A percentile compares a stretch with the other conserved stretches of the same genome.
These are phyloP conservation scores for Polypedilum vanderplanki DNA, from an alignment of 1,140 invertebrate genomes.

Conservation along the genomic window DNA sequence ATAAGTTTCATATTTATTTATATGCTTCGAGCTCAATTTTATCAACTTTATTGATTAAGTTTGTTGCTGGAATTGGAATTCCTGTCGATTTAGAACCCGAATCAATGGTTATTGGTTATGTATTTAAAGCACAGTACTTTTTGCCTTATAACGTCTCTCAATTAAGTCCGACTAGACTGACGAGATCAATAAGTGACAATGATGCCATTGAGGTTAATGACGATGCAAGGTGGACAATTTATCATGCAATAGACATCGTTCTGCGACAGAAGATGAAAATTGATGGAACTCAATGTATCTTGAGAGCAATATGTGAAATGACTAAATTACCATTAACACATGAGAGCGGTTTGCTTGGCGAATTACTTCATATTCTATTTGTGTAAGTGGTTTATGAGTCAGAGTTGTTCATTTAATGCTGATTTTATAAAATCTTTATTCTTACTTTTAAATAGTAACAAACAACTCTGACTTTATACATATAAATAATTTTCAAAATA, in stretches of 20 bases:
- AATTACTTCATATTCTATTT: neutral
- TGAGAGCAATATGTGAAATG: neutral
- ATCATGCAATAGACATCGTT: neutral
- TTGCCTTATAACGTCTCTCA: slow-evolving; percentile 34
- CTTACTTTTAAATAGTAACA: neutral
- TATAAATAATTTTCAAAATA: neutral
- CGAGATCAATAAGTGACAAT: neutral
- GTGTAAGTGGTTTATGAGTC: neutral
- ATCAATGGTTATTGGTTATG: slow-evolving; percentile 41
- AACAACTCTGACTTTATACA: neutral
- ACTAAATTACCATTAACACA: neutral
- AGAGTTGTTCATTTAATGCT: neutral
- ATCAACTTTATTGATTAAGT: slow-evolving; percentile 32
- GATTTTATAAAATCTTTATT: too few relatives aligned
- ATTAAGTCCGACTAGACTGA: neutral
- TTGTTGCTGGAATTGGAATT: slow-evolving; percentile 41
- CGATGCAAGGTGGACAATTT: neutral
- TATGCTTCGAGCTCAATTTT: neutral
- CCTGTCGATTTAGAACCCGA: slow-evolving; percentile 40
- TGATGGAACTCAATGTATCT: neutral
- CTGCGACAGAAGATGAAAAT: neutral
- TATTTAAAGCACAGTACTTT: slow-evolving; percentile 42
- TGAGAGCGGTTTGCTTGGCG: neutral
- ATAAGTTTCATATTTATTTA: neutral
- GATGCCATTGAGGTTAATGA: neutral